phyloP scores from a whole-genome alignment of 2,888 invertebrate genomes.

The Sinelater perroti region DNA sequence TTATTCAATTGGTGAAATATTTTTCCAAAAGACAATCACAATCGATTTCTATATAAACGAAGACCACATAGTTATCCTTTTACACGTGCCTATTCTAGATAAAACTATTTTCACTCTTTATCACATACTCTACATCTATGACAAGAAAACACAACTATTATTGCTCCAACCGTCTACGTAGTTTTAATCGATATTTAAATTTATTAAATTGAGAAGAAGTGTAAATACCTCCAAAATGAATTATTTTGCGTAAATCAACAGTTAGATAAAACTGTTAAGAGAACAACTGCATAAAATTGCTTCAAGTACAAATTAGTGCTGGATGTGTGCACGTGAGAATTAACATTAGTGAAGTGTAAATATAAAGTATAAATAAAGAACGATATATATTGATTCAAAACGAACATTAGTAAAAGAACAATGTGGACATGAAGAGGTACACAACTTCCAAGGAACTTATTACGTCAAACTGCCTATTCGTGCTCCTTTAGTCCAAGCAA shows the following conservation, averaged over 20 bases:
- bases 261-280: conserved; percentile 13
- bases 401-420: not conserved
- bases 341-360: not conserved
- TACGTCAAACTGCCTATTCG: not conserved
- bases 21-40: too few species aligned
- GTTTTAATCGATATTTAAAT: too few species aligned
- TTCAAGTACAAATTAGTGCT: conserved; percentile 9
- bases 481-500: conserved; percentile 5
- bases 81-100: not conserved
- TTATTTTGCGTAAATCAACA: not conserved
- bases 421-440: conserved; percentile 8
- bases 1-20: too few species aligned
- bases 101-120: not conserved
- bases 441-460: not conserved
- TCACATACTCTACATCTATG: not conserved
- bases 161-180: too few species aligned
- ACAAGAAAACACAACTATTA: not conserved
- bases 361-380: not conserved
- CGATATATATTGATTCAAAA: not conserved
- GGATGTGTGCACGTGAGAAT: not conserved
- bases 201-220: conserved; percentile 1
- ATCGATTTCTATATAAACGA: not conserved
- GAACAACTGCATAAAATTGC: not conserved
- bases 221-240: conserved; percentile 5
- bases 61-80: not conserved